Evolutionary conservation across 2,797 vertebrate genomes (phyloP).

Genomic region (Sebastes vulpes): DNA sequence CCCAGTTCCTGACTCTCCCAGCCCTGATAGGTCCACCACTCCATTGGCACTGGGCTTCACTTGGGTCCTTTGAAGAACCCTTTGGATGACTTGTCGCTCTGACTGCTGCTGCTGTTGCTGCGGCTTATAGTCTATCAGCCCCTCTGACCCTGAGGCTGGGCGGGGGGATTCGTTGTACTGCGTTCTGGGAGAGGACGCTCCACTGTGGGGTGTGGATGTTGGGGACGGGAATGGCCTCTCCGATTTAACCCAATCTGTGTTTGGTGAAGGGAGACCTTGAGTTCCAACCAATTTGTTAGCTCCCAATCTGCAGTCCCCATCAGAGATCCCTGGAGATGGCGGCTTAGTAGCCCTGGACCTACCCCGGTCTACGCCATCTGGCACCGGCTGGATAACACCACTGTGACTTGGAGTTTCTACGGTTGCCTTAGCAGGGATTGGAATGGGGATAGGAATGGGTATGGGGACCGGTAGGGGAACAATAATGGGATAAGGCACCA

Average conservation of each 20-base stretch:
- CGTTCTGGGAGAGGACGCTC: constrained; percentile 76
- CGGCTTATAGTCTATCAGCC: constrained; percentile 91
- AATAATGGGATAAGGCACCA: constrained; percentile 97
- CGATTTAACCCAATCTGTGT: constrained; percentile 78
- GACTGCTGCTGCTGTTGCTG: constrained; percentile 83
- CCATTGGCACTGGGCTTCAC: constrained; percentile 89
- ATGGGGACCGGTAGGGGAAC: constrained; percentile 96
- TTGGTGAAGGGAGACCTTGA: constrained; percentile 53
- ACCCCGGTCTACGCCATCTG: constrained; percentile 72
- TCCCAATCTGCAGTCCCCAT: constrained; percentile 54
- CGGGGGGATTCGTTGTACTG: constrained; percentile 89
- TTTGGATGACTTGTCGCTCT: constrained; percentile 92
- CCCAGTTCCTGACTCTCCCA: constrained; percentile 67
- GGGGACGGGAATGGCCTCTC: constrained; percentile 79
- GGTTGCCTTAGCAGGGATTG: constrained; percentile 89
- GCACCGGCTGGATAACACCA: constrained; percentile 89
- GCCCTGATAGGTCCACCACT: constrained; percentile 86
- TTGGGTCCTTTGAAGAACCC: constrained; percentile 89
- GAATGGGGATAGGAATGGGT: constrained; percentile 96
- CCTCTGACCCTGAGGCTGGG: constrained; percentile 84
- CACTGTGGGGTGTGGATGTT: constrained; percentile 69
- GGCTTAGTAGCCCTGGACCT: constrained; percentile 55
- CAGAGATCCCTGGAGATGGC: constrained; percentile 55
- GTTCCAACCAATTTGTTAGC: constrained; percentile 47
- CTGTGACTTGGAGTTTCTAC: constrained; percentile 90